phyloP scores from a whole-genome alignment of 2,888 invertebrate species.

The Dryadula phaetusa region DNA sequence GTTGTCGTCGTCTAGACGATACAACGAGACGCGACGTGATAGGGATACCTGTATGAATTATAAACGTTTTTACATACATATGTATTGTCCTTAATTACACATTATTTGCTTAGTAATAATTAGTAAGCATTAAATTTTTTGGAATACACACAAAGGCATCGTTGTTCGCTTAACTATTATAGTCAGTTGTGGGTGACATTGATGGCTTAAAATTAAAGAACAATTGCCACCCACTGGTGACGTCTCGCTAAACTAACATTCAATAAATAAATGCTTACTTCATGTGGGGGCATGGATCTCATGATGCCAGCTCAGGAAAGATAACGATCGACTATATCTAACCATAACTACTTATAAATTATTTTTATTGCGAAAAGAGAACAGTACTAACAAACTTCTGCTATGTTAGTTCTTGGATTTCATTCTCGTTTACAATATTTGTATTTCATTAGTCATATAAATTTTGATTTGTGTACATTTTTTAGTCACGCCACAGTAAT shows the following conservation, averaged over 20 bases:
- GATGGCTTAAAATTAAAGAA: constrained; percentile 25
- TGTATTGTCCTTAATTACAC: background rate
- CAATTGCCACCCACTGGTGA: constrained; percentile 25
- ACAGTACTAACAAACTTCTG: background rate
- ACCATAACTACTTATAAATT: constrained; percentile 26
- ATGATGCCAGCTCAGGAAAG: constrained; percentile 15
- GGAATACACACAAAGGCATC: background rate
- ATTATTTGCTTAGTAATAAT: constrained; percentile 4
- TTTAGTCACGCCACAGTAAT: background rate
- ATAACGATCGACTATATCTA: constrained; percentile 27
- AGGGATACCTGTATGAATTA: constrained; percentile 48
- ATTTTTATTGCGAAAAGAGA: constrained; percentile 15
- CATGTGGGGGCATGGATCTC: constrained; percentile 25
- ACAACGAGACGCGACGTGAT: constrained; percentile 70
- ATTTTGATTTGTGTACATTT: background rate
- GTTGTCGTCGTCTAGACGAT: constrained; percentile 73
- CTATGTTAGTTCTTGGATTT: background rate
- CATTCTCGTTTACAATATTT: background rate
- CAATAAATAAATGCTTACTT: constrained; percentile 19
- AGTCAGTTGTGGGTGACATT: constrained; percentile 6
- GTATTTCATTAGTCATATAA: background rate
- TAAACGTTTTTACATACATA: constrained; percentile 24
- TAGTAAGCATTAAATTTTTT: background rate
- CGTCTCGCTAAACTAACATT: constrained; percentile 21
- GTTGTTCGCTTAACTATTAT: constrained; percentile 2